A percentile compares a stretch with the other conserved stretches of the same genome.
Conservation (phyloP, 1,140 invertebrate species). For the Zophobas atratus region DNA sequence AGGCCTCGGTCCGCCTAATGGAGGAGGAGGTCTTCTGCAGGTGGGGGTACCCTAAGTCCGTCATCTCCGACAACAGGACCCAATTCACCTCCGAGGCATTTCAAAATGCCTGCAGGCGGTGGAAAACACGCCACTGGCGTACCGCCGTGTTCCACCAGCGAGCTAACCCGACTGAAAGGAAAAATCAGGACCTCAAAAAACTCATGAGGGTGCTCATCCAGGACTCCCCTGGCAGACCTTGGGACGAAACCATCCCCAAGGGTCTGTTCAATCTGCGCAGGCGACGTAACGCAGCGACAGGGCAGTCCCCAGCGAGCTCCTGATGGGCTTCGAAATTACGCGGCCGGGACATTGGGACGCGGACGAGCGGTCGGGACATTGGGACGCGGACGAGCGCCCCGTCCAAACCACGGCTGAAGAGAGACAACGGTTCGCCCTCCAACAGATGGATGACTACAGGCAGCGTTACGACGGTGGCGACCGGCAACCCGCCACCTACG, state of each 20-base stretch:
- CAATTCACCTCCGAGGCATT: constrained; percentile 25
- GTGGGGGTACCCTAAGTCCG: constrained; percentile 32
- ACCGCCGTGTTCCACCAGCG: constrained; percentile 11
- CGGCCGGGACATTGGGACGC: constrained; percentile 19
- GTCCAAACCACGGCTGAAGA: not conserved
- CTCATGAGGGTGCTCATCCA: not conserved
- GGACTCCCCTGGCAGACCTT: not conserved
- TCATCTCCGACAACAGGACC: constrained; percentile 43
- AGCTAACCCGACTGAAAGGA: constrained; percentile 35
- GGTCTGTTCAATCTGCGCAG: constrained; percentile 19
- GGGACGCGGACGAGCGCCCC: not conserved
- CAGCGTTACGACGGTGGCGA: not conserved
- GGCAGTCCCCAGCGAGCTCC: not conserved
- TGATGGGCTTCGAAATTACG: constrained; percentile 7
- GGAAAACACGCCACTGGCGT: not conserved
- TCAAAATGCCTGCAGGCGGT: not conserved
- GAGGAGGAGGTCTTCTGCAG: constrained; percentile 21
- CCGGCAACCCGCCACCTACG: not conserved
- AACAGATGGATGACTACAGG: not conserved
- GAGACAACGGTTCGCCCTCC: not conserved
- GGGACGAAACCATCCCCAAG: constrained; percentile 1
- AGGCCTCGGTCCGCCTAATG: not conserved
- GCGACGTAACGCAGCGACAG: constrained; percentile 33
- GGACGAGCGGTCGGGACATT: no score
- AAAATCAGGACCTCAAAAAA: constrained; percentile 43